Percentiles rank a stretch among this genome's conserved stretches.
Conservation (phyloP, 2,888 invertebrate genomes). For the Cheilosia scutellata region DNA sequence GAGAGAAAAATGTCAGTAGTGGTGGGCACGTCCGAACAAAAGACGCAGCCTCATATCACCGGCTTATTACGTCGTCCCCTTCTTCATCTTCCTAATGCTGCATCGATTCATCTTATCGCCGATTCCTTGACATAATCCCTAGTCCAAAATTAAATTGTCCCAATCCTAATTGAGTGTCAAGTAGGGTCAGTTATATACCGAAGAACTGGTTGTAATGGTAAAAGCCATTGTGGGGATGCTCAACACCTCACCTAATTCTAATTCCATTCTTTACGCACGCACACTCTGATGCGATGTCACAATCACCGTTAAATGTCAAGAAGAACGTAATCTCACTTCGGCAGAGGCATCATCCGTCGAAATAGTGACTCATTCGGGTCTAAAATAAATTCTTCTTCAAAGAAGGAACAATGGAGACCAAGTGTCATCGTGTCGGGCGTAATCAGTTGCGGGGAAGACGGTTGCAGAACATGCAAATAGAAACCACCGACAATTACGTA, state of each 20-base stretch:
- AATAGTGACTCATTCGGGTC: constrained; percentile 23
- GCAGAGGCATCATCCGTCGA: background rate
- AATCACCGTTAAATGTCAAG: constrained; percentile 70
- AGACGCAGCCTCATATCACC: constrained; percentile 31
- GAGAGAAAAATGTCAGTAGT: constrained; percentile 6
- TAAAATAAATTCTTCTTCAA: constrained; percentile 39
- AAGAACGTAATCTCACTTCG: constrained; percentile 62
- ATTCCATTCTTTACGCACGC: constrained; percentile 47
- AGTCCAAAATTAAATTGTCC: constrained; percentile 60
- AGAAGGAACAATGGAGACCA: constrained; percentile 3
- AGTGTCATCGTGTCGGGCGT: constrained; percentile 3
- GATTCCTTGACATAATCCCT: constrained; percentile 43
- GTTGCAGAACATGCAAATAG: background rate
- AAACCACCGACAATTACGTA: constrained; percentile 49
- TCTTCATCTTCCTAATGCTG: background rate
- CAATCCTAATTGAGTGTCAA: constrained; percentile 69
- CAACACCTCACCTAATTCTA: constrained; percentile 43
- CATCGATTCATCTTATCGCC: constrained; percentile 27
- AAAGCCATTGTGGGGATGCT: constrained; percentile 30
- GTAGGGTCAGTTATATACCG: constrained; percentile 48
- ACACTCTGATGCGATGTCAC: constrained; percentile 53
- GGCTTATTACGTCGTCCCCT: constrained; percentile 51
- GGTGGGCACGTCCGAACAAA: constrained; percentile 68
- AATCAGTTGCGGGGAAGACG: background rate
- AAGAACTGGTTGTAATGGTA: constrained; percentile 50